Evolutionary conservation across 64 coral and sea anemone species (phyloP), one percentile per base, ranked within the genome.

Genomic region (Astreopora myriophthalma): DNA sequence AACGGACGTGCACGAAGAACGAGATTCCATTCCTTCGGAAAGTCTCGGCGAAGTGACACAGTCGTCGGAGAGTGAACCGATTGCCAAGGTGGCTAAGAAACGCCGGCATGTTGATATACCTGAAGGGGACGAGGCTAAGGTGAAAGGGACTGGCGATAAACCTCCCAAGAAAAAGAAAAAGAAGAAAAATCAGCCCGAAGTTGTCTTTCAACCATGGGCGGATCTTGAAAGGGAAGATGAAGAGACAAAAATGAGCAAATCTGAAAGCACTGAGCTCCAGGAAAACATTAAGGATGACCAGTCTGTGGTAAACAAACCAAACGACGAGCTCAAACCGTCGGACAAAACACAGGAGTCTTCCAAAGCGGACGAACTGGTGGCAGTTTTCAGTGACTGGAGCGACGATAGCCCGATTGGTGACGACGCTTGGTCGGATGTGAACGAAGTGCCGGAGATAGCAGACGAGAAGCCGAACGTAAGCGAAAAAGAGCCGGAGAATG

Each of bases 311-410:
- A 52, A 9, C 12, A 79, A 71, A 57, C 31, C 72, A 22, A 71
- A 20, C 30, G 89, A 84, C 3, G 51, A 52, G 5, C 7, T 31
- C 0, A 69, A 32, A 26, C 65, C 79, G 0, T 8, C 78, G 26
- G 20, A 66, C 27, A 67, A 34, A 33, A 84, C 48, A 8, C 30
- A 30, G 30, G 80, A 81, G 57, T 82, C 85, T 67, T 88, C 91
- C 33, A 91, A 76, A 57, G 70, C 51, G 19, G 96, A 98, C 13
- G 96, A 94, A 34, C 57, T 31, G 23, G 14, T 64, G 1, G 52
- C 7, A n/a, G 85, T 98, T 35, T 98, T 98, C 22, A 98, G 96
- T 79, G 96, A 98, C 40, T 98, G 96, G 96, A 98, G 96, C 35
- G 96, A 98, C 48, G 96, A 93, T 34, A 98, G 96, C 65, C 92